Evolutionary conservation across 2,797 vertebrate species (phyloP).

Genomic region (Tarsius wallacei): DNA sequence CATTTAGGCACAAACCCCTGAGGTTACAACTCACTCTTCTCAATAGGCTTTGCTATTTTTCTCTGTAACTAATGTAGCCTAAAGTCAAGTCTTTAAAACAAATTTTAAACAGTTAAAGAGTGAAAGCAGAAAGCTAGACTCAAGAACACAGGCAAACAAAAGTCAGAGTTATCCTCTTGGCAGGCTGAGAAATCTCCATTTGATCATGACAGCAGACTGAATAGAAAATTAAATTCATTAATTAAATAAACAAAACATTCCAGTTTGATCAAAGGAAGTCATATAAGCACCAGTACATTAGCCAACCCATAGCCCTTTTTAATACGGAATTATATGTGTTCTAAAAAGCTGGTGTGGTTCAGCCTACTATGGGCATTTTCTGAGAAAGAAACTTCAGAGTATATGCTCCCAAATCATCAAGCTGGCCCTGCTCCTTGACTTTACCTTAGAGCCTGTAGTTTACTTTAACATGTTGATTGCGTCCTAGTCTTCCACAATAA

Average conservation of each 20-base stretch:
- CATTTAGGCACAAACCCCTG: background rate
- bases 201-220: background rate
- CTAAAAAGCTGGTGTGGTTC: background rate
- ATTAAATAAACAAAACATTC: constrained; percentile 40
- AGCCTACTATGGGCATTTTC: background rate
- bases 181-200: constrained; percentile 2
- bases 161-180: background rate
- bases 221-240: constrained; percentile 32
- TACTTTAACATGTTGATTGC: background rate
- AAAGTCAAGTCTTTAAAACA: background rate
- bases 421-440: background rate
- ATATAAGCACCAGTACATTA: background rate
- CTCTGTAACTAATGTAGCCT: background rate
- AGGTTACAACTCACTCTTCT: background rate
- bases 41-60: background rate
- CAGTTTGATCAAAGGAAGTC: background rate
- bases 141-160: background rate
- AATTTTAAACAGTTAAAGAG: constrained; percentile 32
- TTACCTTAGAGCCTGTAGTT: background rate
- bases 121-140: constrained; percentile 8
- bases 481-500: background rate
- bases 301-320: background rate
- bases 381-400: background rate
- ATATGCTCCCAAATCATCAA: background rate
- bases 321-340: background rate